phyloP scores from a whole-genome alignment of 2,113 vertebrate species.

The Tympanuchus pallidicinctus region DNA sequence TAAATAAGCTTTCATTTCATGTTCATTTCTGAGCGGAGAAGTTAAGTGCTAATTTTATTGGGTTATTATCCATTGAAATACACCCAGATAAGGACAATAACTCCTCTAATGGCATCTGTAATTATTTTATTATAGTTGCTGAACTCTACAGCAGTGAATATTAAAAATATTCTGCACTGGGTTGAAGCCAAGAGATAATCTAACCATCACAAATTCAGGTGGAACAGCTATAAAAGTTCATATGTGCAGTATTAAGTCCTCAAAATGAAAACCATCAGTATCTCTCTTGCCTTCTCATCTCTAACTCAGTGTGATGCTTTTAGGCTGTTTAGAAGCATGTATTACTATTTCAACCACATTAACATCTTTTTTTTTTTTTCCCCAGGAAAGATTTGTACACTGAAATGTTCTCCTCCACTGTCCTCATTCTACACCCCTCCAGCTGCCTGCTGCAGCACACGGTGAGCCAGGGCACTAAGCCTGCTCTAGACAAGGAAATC shows the following conservation, averaged over 20 bases:
- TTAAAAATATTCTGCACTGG: not conserved
- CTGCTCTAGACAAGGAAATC: not conserved
- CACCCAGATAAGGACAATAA: not conserved
- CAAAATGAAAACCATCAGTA: not conserved
- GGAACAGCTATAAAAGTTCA: not conserved
- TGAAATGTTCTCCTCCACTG: not conserved
- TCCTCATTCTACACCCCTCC: not conserved
- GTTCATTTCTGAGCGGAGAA: slow-evolving; percentile 17
- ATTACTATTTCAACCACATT: not conserved
- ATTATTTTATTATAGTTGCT: slow-evolving; percentile 42
- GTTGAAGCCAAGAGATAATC: slow-evolving; percentile 14
- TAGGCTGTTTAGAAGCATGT: not conserved
- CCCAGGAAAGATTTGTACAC: not conserved
- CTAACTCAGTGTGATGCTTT: not conserved
- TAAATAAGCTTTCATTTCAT: not conserved
- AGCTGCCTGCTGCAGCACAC: not conserved
- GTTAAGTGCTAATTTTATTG: slow-evolving; percentile 18
- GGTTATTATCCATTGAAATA: slow-evolving; percentile 23
- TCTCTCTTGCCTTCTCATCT: not conserved
- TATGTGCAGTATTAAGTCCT: not conserved
- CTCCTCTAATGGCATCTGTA: slow-evolving; percentile 20
- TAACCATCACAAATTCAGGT: not conserved
- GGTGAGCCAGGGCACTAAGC: not conserved
- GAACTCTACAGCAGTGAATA: not conserved
- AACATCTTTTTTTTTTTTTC: not conserved